Evolutionary conservation across 2,113 vertebrate species (phyloP).

Genomic region (Triplophysa dalaica): DNA sequence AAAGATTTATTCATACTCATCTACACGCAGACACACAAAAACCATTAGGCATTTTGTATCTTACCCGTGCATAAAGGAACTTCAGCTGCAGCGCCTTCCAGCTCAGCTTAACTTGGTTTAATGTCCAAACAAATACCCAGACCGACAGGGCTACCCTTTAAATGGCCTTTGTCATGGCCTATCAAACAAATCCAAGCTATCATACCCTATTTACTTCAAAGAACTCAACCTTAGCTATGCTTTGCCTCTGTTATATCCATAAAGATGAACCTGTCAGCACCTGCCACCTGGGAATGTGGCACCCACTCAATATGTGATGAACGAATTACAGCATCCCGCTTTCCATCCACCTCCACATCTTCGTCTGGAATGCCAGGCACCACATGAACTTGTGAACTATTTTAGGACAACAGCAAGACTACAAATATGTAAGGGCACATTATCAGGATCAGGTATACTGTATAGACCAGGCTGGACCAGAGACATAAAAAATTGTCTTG

Average conservation of each 20-base stretch:
- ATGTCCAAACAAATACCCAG: neutral
- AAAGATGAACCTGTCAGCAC: constrained; percentile 72
- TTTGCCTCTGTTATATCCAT: constrained; percentile 66
- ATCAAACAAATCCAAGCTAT: constrained; percentile 12
- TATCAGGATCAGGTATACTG: neutral
- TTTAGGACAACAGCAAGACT: constrained; percentile 34
- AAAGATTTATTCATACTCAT: neutral
- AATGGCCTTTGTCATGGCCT: neutral
- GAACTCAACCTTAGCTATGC: constrained; percentile 62
- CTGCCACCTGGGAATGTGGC: constrained; percentile 76
- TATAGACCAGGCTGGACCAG: neutral
- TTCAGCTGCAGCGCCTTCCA: neutral
- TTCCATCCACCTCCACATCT: constrained; percentile 39
- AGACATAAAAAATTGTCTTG: constrained; percentile 16
- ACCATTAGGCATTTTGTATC: neutral
- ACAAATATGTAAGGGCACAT: constrained; percentile 18
- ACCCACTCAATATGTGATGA: constrained; percentile 70
- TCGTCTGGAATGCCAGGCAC: constrained; percentile 49
- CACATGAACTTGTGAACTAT: constrained; percentile 14
- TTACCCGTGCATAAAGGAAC: neutral
- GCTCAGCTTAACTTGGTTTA: constrained; percentile 18
- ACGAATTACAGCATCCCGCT: constrained; percentile 54
- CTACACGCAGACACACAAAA: constrained; percentile 13
- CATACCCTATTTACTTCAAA: constrained; percentile 31
- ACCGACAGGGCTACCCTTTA: neutral